These are phyloP conservation scores for Boulengeromyrus knoepffleri DNA, from an alignment of 2,113 vertebrate species.

Conservation along the genomic window DNA sequence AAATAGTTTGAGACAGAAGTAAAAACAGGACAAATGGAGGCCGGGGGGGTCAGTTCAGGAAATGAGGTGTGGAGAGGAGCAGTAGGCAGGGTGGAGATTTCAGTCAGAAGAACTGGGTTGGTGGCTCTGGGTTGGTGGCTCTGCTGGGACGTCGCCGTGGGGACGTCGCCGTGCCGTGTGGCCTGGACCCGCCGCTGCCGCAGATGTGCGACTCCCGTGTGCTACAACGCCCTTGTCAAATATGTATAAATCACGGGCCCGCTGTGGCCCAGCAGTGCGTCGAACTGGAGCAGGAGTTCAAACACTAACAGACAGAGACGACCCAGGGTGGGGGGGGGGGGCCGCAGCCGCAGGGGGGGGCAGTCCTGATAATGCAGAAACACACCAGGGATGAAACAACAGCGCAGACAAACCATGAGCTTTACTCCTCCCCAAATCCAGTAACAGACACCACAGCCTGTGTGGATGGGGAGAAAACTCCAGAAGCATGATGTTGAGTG, in stretches of 20 bases:
- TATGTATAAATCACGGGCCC: slow-evolving; percentile 67
- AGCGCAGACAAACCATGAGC: neutral
- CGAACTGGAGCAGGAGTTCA: slow-evolving; percentile 71
- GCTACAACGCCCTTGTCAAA: slow-evolving; percentile 71
- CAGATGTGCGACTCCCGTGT: slow-evolving; percentile 62
- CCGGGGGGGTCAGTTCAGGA: neutral
- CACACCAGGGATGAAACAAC: slow-evolving; percentile 23
- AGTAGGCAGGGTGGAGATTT: neutral
- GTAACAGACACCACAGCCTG: neutral
- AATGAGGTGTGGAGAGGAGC: neutral
- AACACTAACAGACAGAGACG: slow-evolving; percentile 65
- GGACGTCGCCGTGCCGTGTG: neutral
- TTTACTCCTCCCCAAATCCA: neutral
- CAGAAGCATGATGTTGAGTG: slow-evolving; percentile 57
- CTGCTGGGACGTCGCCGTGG: neutral
- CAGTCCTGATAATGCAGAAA: neutral
- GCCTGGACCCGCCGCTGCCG: neutral
- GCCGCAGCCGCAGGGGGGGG: slow-evolving; percentile 49
- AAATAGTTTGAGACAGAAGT: neutral
- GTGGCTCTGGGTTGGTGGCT: neutral
- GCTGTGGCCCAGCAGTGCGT: slow-evolving; percentile 63
- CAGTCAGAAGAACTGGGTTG: neutral
- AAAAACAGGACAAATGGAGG: neutral
- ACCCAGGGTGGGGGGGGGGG: slow-evolving; percentile 40
- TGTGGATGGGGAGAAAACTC: neutral